Conservation (phyloP, 2,888 invertebrate species). For the Bellardia bayeri region DNA sequence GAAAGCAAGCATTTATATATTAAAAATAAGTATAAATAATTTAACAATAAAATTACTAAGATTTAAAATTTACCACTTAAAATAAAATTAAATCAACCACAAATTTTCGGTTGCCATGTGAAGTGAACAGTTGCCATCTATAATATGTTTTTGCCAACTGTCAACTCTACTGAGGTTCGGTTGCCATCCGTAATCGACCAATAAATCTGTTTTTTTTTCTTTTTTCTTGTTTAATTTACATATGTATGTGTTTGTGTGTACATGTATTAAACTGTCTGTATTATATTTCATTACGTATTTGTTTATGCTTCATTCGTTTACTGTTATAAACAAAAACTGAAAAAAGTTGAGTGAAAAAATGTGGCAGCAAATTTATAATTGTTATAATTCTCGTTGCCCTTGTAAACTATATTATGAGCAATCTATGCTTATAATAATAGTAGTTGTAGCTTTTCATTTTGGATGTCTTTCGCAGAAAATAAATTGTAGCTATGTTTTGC, state of each 20-base stretch:
- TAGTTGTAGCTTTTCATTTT: background rate
- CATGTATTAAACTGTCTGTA: constrained; percentile 17
- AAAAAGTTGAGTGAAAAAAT: background rate
- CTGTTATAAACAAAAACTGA: constrained; percentile 17
- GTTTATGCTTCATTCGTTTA: constrained; percentile 63
- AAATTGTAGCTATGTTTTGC: no score
- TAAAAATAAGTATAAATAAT: no score
- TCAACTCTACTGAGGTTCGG: no score
- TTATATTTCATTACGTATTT: constrained; percentile 59
- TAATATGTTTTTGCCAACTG: no score
- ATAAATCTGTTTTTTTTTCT: background rate
- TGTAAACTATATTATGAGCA: background rate
- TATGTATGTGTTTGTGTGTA: background rate
- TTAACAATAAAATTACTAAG: no score
- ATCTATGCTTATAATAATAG: background rate
- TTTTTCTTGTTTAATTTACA: background rate
- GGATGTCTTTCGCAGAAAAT: background rate
- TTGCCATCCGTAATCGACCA: no score
- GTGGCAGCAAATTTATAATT: constrained; percentile 33
- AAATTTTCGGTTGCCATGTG: no score
- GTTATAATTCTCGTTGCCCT: constrained; percentile 26
- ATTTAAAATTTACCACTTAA: no score
- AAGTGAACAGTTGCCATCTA: no score
- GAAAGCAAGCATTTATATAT: no score
- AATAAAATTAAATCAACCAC: no score